Percentiles rank a stretch among this genome's conserved stretches.
These are phyloP conservation scores for Caenorhabditis sulstoni DNA, from an alignment of 2,888 invertebrate genomes.

Conservation along the genomic window DNA sequence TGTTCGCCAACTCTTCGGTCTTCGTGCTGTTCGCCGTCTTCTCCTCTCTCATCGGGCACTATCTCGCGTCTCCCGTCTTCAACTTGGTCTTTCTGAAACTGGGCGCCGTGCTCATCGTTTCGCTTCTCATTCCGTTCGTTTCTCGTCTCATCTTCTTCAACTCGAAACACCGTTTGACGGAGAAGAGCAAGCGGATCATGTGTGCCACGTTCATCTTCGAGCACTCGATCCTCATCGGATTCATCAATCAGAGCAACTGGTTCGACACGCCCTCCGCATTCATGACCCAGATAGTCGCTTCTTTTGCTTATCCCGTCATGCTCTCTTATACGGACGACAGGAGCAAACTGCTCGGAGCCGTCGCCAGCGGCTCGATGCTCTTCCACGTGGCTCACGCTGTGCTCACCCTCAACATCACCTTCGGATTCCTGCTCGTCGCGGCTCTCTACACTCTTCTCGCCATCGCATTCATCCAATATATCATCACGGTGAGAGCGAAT, in stretches of 20 bases:
- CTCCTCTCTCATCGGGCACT: conserved; percentile 39
- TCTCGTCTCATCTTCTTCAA: conserved; percentile 26
- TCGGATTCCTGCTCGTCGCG: conserved; percentile 26
- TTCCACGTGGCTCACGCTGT: conserved; percentile 16
- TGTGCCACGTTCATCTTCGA: conserved; percentile 28
- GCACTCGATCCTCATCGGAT: conserved; percentile 43
- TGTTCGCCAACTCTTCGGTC: conserved; percentile 27
- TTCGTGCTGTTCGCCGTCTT: conserved; percentile 31
- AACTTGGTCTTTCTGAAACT: conserved; percentile 34
- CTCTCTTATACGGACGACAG: conserved; percentile 25
- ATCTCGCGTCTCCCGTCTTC: conserved; percentile 32
- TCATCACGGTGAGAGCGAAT: conserved; percentile 21
- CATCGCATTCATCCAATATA: conserved; percentile 33
- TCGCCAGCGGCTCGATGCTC: conserved; percentile 19
- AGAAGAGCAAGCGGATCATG: conserved; percentile 22
- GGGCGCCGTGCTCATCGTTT: conserved; percentile 32
- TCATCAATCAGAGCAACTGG: conserved; percentile 37
- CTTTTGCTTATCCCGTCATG: conserved; percentile 1
- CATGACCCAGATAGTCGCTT: conserved; percentile 14
- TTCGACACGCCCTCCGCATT: conserved; percentile 25
- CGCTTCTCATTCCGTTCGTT: conserved; percentile 32
- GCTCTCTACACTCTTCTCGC: conserved; percentile 38
- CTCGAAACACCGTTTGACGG: conserved; percentile 18
- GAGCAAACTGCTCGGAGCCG: conserved; percentile 22
- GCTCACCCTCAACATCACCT: conserved; percentile 1